phyloP scores from a whole-genome alignment of 2,113 vertebrate species.

The Naja naja region DNA sequence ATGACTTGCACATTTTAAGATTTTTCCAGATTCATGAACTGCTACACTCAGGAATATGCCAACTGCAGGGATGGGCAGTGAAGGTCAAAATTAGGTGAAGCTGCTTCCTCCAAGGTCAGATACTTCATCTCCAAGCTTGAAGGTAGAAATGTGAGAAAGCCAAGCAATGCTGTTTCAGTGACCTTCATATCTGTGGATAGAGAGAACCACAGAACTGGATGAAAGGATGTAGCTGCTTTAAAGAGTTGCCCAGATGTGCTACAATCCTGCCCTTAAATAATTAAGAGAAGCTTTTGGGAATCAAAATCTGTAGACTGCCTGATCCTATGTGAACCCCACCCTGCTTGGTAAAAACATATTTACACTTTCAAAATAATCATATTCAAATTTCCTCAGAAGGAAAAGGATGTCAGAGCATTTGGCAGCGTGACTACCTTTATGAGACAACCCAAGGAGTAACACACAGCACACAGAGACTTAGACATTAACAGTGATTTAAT shows the following conservation, averaged over 20 bases:
- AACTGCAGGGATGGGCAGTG: not conserved
- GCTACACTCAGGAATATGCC: not conserved
- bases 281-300: not conserved
- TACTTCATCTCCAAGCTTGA: not conserved
- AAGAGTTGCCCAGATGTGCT: not conserved
- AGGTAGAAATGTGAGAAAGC: not conserved
- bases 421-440: no score
- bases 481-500: no score
- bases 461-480: no score
- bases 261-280: not conserved
- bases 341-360: not conserved
- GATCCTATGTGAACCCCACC: not conserved
- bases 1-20: not conserved
- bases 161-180: not conserved
- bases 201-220: not conserved
- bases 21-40: not conserved
- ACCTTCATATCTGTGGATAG: not conserved
- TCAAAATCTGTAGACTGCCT: not conserved
- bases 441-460: no score
- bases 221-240: not conserved
- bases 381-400: not conserved
- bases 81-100: not conserved
- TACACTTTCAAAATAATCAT: not conserved
- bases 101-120: not conserved
- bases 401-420: not conserved